Base-by-base conservation (phyloP, 1,140 invertebrate species). In the Ceratosolen fusciceps region DNA sequence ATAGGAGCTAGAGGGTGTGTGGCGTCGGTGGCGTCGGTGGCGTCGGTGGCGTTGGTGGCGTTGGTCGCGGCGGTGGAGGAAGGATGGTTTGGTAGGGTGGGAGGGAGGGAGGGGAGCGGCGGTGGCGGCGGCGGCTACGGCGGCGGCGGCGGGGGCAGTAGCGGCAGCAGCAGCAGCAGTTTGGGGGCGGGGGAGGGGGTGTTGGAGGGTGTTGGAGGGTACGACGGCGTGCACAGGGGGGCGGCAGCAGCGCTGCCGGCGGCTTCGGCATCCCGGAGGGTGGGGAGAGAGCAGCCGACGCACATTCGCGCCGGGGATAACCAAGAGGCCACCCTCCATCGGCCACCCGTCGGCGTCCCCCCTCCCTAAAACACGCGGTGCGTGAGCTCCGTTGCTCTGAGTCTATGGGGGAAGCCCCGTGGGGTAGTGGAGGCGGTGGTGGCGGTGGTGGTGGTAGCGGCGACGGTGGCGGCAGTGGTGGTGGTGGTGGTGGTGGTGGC, bases 251-350 rank as follows among this genome's bases (percentile, higher is more conserved):
- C 39, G 39, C 5, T 43, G 39, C 5, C 5, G n/a, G 39, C 5
- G 39, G 39, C 12, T 49, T 24, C 16, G 60, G 24, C 16, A 62
- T 2, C 31, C 5, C 9, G 16, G 60, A 8, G 4, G 16, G 60
- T 24, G n/a, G 34, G 2, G 29, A 24, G 26, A 1, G 29, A 2
- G 49, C 2, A 14, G 49, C 10, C n/a, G 60, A 65, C 60, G 60
- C 60, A 65, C 60, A 37, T 65, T 68, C 65, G 80, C 80, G 77
- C 70, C n/a, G 81, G 67, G 77, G 81, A 80, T 67, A 77, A 78
- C 79, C 54, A 79, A 75, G 79, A 65, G 52, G 71, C 71, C 71
- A 47, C 71, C 37, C 71, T 52, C 12, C 71, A 9, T 2, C 39
- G 34, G 12, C 29, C 52, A 12, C 34, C 31, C 71, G 10, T 31